Conservation (phyloP, 2,888 invertebrate species). For the Epinotia ramella region DNA sequence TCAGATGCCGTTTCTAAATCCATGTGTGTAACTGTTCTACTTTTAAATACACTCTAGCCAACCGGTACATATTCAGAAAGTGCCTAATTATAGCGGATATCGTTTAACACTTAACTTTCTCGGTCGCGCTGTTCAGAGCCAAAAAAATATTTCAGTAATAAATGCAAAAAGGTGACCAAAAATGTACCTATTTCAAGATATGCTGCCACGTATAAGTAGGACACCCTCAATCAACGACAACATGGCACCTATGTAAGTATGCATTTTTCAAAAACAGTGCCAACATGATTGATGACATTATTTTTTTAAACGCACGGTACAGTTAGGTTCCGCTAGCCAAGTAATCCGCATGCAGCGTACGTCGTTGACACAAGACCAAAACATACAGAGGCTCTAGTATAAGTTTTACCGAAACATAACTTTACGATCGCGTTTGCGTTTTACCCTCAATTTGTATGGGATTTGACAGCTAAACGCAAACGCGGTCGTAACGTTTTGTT, state of each 20-base stretch:
- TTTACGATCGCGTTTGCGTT: no score
- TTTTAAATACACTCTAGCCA: neutral
- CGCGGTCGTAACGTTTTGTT: no score
- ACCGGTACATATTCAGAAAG: neutral
- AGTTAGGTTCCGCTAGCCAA: conserved; percentile 75
- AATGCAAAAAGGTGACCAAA: no score
- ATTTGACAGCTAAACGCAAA: no score
- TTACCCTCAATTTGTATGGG: no score
- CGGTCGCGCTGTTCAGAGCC: no score
- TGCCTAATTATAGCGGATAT: neutral
- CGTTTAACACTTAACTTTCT: no score
- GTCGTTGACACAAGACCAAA: conserved; percentile 48
- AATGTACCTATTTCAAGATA: no score
- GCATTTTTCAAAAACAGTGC: neutral
- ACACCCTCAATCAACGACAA: neutral
- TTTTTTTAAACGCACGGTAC: conserved; percentile 52
- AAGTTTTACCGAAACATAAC: no score
- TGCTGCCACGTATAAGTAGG: neutral
- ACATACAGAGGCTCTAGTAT: no score
- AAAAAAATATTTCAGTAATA: no score
- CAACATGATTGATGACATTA: neutral
- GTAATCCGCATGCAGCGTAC: conserved; percentile 62
- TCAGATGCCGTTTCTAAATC: neutral
- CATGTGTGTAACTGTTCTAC: neutral
- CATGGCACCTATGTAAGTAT: neutral